These are phyloP conservation scores for Pangasius larnaudii DNA, from an alignment of 2,797 vertebrate species.

Conservation along the genomic window DNA sequence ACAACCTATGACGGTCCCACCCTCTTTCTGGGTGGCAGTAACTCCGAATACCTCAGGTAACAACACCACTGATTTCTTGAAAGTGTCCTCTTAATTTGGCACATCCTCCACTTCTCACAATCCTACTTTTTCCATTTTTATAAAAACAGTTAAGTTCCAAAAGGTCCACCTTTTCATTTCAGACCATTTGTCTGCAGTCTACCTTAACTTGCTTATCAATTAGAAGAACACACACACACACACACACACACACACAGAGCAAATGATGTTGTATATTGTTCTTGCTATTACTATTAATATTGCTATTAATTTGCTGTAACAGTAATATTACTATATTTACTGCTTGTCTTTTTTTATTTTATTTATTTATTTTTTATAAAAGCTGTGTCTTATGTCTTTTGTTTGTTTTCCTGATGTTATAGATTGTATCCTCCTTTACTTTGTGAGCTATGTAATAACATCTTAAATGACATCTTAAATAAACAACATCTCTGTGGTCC, in stretches of 20 bases:
- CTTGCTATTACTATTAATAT: not conserved
- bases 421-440: not conserved
- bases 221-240: not conserved
- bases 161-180: not conserved
- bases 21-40: constrained; percentile 90
- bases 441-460: not conserved
- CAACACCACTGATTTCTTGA: not conserved
- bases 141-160: not conserved
- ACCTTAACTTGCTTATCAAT: not conserved
- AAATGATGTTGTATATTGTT: not conserved
- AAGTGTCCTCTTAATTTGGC: not conserved
- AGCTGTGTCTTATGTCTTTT: not conserved
- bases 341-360: too few species aligned
- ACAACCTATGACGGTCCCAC: constrained; percentile 81
- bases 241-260: not conserved
- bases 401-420: not conserved
- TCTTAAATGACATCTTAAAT: too few species aligned
- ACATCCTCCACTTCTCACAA: not conserved
- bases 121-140: not conserved
- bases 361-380: too few species aligned
- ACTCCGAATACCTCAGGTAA: constrained; percentile 90
- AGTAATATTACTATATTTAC: not conserved
- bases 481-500: not conserved
- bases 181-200: not conserved
- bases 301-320: not conserved